Evolutionary conservation across 2,113 vertebrate genomes (phyloP), one percentile per base, ranked within the genome.

Genomic region (Eonycteris spelaea): DNA sequence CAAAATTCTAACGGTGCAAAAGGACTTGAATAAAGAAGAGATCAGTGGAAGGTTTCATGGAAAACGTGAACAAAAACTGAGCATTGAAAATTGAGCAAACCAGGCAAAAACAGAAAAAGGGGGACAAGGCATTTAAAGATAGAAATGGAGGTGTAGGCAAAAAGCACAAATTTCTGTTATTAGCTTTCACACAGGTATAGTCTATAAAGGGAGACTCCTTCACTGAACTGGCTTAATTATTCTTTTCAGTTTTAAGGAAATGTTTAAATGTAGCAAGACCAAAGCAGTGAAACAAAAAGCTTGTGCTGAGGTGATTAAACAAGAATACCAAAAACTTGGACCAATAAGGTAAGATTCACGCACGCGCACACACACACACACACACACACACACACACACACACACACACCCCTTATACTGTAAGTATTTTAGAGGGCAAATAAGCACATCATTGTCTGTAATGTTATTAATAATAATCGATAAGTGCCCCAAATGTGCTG

Each of bases 301-400:
- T 28, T 98, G 98, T 71, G 98, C 98, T 74, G 98, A 95, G 15
- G 98, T 99, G 92, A 99, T 99, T 96, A 88, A 95, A 94, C 96
- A 99, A 11, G 99, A 99, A 83, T 99, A 99, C 94, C 97, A 97
- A 82, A 98, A 98, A 78, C 99, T 99, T 51, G 99, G 99, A 13
- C 97, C 98, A 67, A 98, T 99, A 68, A 99, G 98, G 99, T 99
- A 97, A 97, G 95, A 59, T 28, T 48, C 40, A 90, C 43, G 53
- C 19, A 4, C 24, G 77, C 6, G 8, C 12, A 2, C 6, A 53
- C 6, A 5, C 12, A 12, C 13, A 6, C 18, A 30, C 26, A 1
- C 40, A 45, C 11, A 68, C 40, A 65, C 26, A 67, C 35, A 55
- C 19, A 71, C 43, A 51, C 35, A 30, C 19, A 35, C 18, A 30